Percentiles rank a stretch among this genome's conserved stretches.
phyloP scores from a whole-genome alignment of 2,797 vertebrate genomes.

The Steatocranus sp. region DNA sequence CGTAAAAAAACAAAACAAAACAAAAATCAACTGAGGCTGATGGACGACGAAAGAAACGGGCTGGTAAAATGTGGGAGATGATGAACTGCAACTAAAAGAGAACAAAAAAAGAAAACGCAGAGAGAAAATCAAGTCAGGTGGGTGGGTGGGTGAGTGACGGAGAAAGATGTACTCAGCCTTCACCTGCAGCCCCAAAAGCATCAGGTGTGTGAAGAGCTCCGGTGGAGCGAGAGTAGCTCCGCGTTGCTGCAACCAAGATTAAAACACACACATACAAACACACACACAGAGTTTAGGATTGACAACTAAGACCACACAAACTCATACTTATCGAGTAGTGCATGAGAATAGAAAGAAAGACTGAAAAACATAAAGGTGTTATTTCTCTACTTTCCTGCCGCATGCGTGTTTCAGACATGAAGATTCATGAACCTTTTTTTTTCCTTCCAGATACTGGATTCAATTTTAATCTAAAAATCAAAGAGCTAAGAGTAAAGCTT shows the following conservation, averaged over 20 bases:
- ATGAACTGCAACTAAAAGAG: slow-evolving; percentile 12
- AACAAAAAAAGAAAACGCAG: slow-evolving; percentile 9
- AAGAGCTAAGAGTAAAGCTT: background rate
- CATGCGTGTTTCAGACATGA: background rate
- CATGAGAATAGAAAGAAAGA: slow-evolving; percentile 21
- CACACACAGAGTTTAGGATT: slow-evolving; percentile 43
- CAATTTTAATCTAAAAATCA: background rate
- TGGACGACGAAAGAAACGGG: slow-evolving; percentile 28
- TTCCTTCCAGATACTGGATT: background rate
- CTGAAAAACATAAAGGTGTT: slow-evolving; percentile 14
- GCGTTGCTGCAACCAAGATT: slow-evolving; percentile 93
- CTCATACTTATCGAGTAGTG: background rate
- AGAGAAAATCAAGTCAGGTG: slow-evolving; percentile 17
- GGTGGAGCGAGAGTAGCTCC: slow-evolving; percentile 98
- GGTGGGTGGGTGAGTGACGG: slow-evolving; percentile 67
- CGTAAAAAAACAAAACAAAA: background rate
- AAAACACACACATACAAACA: slow-evolving; percentile 42
- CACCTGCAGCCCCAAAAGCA: slow-evolving; percentile 95
- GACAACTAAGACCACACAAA: slow-evolving; percentile 14
- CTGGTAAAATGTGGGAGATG: slow-evolving; percentile 11
- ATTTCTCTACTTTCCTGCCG: background rate
- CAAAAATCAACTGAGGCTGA: slow-evolving; percentile 3
- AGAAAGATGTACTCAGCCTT: slow-evolving; percentile 86
- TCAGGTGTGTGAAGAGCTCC: slow-evolving; percentile 96
- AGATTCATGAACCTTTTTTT: too few species aligned